Conservation (phyloP, 2,888 invertebrate genomes). For the Morpho helenor region DNA sequence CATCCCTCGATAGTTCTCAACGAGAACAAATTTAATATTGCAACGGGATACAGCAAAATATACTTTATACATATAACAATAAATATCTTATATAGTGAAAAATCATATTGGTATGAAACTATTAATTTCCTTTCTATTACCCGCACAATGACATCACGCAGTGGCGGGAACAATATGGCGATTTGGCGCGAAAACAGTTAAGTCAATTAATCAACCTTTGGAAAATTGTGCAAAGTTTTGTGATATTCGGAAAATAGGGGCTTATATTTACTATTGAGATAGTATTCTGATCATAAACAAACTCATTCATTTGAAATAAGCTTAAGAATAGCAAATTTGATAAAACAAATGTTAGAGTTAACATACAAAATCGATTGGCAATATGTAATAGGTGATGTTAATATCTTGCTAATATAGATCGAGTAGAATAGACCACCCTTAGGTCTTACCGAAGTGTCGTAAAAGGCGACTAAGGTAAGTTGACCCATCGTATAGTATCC, state of each 20-base stretch:
- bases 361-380: no score
- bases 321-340: no score
- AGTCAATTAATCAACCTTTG: slow-evolving; percentile 48
- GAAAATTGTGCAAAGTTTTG: slow-evolving; percentile 30
- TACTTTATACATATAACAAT: slow-evolving; percentile 23
- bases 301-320: no score
- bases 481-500: no score
- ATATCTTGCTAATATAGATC: no score
- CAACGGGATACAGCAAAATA: slow-evolving; percentile 26
- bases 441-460: no score
- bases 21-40: slow-evolving; percentile 24
- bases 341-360: no score
- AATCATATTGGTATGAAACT: slow-evolving; percentile 46
- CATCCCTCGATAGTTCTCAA: slow-evolving; percentile 44
- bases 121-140: slow-evolving; percentile 72
- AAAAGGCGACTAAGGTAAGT: no score
- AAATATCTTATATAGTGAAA: slow-evolving; percentile 26
- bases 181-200: slow-evolving; percentile 62
- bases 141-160: slow-evolving; percentile 60
- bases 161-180: slow-evolving; percentile 60
- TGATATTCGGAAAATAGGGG: background rate
- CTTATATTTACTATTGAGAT: no score
- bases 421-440: no score
- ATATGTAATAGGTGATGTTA: no score
- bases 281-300: background rate